A percentile compares a stretch with the other conserved stretches of the same genome.
These are phyloP conservation scores for Acholoe squamosa DNA, from an alignment of 2,888 invertebrate species.

Conservation along the genomic window DNA sequence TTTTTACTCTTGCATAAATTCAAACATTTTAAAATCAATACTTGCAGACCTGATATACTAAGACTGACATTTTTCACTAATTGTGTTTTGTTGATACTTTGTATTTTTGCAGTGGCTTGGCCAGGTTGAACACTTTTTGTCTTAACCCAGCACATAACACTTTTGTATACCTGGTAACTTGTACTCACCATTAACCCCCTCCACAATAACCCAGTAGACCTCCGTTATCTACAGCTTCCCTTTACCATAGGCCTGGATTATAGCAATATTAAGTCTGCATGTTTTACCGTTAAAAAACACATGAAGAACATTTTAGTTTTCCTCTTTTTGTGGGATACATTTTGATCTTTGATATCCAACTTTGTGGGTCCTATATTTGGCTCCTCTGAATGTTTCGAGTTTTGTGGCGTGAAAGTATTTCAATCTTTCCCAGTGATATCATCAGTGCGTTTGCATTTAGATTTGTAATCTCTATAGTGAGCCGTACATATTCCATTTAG, in stretches of 20 bases:
- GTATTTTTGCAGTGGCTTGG: conserved; percentile 55
- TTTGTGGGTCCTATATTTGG: no score
- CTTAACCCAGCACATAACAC: conserved; percentile 41
- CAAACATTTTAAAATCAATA: neutral
- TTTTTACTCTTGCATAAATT: neutral
- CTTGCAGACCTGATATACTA: neutral
- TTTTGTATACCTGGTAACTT: neutral
- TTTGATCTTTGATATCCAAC: no score
- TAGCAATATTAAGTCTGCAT: conserved; percentile 5
- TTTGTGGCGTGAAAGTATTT: no score
- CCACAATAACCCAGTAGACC: neutral
- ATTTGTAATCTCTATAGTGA: no score
- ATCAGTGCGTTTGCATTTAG: no score
- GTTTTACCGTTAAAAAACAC: neutral
- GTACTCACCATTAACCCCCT: conserved; percentile 18
- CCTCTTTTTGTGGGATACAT: no score
- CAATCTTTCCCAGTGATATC: no score
- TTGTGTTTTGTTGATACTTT: conserved; percentile 4
- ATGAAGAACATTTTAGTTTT: no score
- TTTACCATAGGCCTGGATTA: neutral
- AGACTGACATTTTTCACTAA: conserved; percentile 5
- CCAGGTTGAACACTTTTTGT: conserved; percentile 47
- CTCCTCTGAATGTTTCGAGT: no score
- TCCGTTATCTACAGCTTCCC: neutral
- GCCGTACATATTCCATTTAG: no score